These are phyloP conservation scores for Aporrectodea caliginosa DNA, from an alignment of 1,140 invertebrate genomes.

Conservation along the genomic window DNA sequence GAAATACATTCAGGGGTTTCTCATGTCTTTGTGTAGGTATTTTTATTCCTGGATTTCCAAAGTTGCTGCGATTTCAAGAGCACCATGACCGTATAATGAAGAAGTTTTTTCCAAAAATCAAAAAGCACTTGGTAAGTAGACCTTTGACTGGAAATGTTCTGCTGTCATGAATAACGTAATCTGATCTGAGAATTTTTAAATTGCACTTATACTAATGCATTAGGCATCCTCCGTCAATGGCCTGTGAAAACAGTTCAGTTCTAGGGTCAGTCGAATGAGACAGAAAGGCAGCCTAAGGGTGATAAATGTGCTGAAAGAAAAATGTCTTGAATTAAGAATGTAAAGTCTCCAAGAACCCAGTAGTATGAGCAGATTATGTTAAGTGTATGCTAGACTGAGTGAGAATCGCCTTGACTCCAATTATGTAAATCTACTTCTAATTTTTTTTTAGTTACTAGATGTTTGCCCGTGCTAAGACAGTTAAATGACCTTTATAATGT, in stretches of 20 bases:
- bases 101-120: constrained; percentile 90
- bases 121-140: constrained; percentile 74
- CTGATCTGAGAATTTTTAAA: too few relatives aligned
- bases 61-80: constrained; percentile 85
- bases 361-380: too few relatives aligned
- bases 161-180: neutral
- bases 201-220: neutral
- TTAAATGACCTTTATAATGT: too few relatives aligned
- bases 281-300: neutral
- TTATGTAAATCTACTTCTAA: too few relatives aligned
- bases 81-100: constrained; percentile 94
- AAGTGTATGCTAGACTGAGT: too few relatives aligned
- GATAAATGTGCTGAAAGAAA: neutral
- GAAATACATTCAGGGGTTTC: neutral
- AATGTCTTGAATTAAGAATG: too few relatives aligned
- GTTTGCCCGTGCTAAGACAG: too few relatives aligned
- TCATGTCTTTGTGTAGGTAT: constrained; percentile 59
- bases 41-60: constrained; percentile 97
- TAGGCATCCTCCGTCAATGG: neutral
- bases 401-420: too few relatives aligned
- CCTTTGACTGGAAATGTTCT: neutral
- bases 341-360: too few relatives aligned
- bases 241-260: too few relatives aligned
- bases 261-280: neutral
- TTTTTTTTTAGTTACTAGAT: too few relatives aligned